Evolutionary conservation across 2,113 vertebrate species (phyloP).

Genomic region (Fulica atra): DNA sequence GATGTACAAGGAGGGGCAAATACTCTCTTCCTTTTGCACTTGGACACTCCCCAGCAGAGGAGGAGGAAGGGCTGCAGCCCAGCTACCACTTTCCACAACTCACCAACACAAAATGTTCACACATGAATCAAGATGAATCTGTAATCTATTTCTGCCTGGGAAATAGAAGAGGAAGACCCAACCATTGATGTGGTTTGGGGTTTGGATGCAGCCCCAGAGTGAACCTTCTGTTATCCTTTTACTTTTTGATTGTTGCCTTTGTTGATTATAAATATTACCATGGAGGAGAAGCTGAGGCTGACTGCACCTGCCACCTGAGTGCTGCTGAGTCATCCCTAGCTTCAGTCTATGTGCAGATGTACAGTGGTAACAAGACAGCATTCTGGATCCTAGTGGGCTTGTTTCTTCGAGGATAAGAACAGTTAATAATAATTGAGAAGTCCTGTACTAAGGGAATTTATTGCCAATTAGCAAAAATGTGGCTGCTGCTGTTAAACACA

Average conservation of each 20-base stretch:
- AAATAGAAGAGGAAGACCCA: neutral
- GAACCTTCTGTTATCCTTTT: neutral
- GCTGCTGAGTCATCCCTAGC: constrained; percentile 2
- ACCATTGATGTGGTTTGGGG: neutral
- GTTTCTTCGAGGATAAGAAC: neutral
- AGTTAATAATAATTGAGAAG: constrained; percentile 19
- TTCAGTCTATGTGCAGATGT: neutral
- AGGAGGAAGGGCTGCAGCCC: neutral
- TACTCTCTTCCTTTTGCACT: neutral
- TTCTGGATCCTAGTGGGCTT: neutral
- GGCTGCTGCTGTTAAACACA: neutral
- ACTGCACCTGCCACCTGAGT: neutral
- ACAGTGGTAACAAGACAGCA: neutral
- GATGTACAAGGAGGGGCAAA: neutral
- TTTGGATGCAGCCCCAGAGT: neutral
- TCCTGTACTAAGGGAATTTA: neutral
- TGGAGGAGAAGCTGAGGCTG: neutral
- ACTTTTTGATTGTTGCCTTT: neutral
- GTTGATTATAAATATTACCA: neutral
- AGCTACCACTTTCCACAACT: neutral
- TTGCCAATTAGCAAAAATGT: neutral
- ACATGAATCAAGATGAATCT: neutral
- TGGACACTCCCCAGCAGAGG: neutral
- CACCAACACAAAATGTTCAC: neutral
- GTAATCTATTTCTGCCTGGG: neutral